Evolutionary conservation across 2,888 invertebrate species (phyloP).

Genomic region (Linyphia triangularis): DNA sequence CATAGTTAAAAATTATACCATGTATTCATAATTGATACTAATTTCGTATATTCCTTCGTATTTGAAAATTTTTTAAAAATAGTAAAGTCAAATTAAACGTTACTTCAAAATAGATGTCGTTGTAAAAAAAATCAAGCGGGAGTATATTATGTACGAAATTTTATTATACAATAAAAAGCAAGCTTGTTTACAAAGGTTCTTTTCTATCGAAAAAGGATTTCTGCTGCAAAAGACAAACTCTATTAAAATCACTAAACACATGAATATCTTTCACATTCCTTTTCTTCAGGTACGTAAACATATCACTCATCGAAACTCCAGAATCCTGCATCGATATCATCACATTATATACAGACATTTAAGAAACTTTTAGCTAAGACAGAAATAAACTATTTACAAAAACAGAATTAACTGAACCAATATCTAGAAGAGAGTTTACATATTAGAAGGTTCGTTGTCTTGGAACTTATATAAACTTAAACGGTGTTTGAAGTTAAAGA

Average conservation of each 20-base stretch:
- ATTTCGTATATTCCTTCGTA: too few species aligned
- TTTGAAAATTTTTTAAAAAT: too few species aligned
- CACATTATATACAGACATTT: conserved; percentile 19
- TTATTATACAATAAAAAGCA: conserved; percentile 57
- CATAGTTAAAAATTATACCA: too few species aligned
- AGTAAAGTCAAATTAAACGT: too few species aligned
- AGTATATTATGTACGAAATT: conserved; percentile 9
- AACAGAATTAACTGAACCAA: neutral
- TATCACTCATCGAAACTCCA: conserved; percentile 24
- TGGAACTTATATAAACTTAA: too few species aligned
- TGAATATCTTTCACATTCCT: conserved; percentile 7
- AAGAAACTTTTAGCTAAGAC: neutral
- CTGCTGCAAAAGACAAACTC: conserved; percentile 30
- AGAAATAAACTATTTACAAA: conserved; percentile 12
- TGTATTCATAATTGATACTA: neutral
- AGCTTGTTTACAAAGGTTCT: conserved; percentile 25
- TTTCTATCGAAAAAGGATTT: neutral
- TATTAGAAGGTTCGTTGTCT: too few species aligned
- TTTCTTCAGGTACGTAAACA: conserved; percentile 38
- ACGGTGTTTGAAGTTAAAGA: neutral
- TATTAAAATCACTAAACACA: conserved; percentile 36
- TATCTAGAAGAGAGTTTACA: too few species aligned
- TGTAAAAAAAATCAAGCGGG: neutral
- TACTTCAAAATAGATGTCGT: too few species aligned
- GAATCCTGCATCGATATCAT: conserved; percentile 10